Conservation (phyloP, 2,888 invertebrate species). For the Notocelia uddmanniana region DNA sequence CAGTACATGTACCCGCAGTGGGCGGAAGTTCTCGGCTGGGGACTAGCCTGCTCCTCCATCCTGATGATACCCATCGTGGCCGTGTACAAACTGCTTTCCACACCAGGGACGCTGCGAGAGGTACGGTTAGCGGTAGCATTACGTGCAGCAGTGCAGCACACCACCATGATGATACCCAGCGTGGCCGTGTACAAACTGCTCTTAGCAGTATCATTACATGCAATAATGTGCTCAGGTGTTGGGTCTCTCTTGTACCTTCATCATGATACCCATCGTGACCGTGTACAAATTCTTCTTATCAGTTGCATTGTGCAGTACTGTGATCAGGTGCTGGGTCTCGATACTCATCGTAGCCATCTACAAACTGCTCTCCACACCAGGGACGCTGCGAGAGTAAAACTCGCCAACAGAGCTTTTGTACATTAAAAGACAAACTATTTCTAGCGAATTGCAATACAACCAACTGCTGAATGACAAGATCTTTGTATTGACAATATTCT, state of each 20-base stretch:
- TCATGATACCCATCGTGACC: constrained; percentile 90
- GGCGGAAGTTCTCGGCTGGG: constrained; percentile 91
- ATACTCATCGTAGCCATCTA: constrained; percentile 89
- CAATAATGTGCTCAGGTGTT: too few relatives aligned
- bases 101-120: constrained; percentile 89
- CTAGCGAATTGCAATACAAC: too few relatives aligned
- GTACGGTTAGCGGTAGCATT: constrained; percentile 68
- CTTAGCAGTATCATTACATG: too few relatives aligned
- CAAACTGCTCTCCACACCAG: constrained; percentile 87
- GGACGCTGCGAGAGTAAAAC: constrained; percentile 88
- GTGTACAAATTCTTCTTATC: constrained; percentile 57
- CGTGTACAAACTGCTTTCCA: constrained; percentile 86
- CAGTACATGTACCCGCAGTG: constrained; percentile 89
- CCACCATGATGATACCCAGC: neutral
- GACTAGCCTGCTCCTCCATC: constrained; percentile 90
- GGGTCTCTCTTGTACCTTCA: constrained; percentile 90
- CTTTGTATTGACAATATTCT: neutral
- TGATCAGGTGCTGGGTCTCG: too few relatives aligned
- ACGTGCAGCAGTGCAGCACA: neutral
- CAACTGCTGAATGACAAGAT: too few relatives aligned
- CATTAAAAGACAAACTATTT: too few relatives aligned
- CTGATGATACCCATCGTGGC: constrained; percentile 90
- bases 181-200: neutral
- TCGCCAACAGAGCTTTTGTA: too few relatives aligned
- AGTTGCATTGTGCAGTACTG: too few relatives aligned